A percentile compares a stretch with the other conserved stretches of the same genome.
phyloP scores from a whole-genome alignment of 2,113 vertebrate genomes.

The Corvus cornix region DNA sequence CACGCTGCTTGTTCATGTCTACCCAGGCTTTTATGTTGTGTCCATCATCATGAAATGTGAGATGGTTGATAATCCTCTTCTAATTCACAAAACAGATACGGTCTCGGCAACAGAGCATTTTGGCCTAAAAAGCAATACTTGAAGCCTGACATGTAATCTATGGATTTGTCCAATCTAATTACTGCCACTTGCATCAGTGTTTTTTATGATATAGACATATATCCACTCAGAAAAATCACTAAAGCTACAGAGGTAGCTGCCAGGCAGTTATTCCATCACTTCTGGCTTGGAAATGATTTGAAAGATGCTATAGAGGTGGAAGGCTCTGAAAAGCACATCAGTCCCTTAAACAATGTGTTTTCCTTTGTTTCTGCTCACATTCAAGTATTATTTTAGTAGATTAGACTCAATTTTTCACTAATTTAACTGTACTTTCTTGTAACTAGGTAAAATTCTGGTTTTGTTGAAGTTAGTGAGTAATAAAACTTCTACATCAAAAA shows the following conservation, averaged over 20 bases:
- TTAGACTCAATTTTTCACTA: background rate
- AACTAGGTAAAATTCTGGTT: background rate
- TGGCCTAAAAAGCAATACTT: background rate
- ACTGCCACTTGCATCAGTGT: background rate
- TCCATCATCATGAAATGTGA: background rate
- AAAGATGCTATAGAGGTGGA: background rate
- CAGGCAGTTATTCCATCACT: background rate
- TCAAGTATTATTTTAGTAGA: background rate
- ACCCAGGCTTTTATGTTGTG: background rate
- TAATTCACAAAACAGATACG: background rate
- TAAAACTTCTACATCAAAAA: background rate
- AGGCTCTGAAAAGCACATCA: background rate
- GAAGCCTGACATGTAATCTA: background rate
- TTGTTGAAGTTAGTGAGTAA: background rate
- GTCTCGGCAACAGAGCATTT: background rate
- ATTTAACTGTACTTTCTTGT: background rate
- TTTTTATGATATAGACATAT: background rate
- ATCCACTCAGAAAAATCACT: background rate
- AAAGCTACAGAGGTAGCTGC: background rate
- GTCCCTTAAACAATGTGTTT: background rate
- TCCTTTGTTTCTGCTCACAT: background rate
- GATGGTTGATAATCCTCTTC: background rate
- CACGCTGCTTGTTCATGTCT: rapidly evolving
- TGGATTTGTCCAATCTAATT: background rate
- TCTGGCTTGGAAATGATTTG: background rate